Base-by-base conservation (phyloP, 2,888 invertebrate genomes). In the Cistogaster globosa region DNA sequence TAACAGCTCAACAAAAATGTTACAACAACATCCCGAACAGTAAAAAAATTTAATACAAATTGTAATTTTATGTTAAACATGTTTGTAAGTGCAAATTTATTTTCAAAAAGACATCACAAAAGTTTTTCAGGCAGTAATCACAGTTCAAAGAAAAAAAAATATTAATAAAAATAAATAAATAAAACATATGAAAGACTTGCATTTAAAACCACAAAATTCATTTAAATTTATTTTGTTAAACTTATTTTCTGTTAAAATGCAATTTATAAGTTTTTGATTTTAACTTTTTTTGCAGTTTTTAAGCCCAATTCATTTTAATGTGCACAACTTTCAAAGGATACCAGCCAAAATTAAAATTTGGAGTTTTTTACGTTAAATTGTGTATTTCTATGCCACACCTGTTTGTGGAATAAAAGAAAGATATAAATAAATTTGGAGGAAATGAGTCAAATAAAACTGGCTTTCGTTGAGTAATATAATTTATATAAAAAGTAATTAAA, bases 101-200 rank as follows among this genome's bases (percentile, higher is more conserved):
- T 22, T 67, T 51, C 69, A 84, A 72, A 20, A n/a, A 78, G 26
- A 63, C 18, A 71, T 62, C 42, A 62, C 55, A 8, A 18, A 71
- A 72, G 22, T 60, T 67, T 42, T 14, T 2, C 11, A 42, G 11
- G 42, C 42, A 0, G 32, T 11, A 14, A 14, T 11, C 14, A 1
- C 42, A 14, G 48, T 51, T 45, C 6, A n/a, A 26, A 48, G 14
- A n/a, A n/a, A 51, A 16, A n/a, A 16, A 18, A n/a, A 51, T 7
- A 53, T n/a, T n/a, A n/a, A n/a, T n/a, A 22, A 63, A 77, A 75
- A 32, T 32, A 4, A 32, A n/a, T n/a, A n/a, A n/a, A n/a, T n/a
- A 2, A 32, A 32, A 32, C 32, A 32, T 4, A 88, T 78, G 55
- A 80, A 87, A 87, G 85, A 83, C 86, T 87, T 36, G 42, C 20